Evolutionary conservation across 92 coral and sea anemone genomes (phyloP), one percentile per base, ranked within the genome.

Genomic region (Diadumene lineata): DNA sequence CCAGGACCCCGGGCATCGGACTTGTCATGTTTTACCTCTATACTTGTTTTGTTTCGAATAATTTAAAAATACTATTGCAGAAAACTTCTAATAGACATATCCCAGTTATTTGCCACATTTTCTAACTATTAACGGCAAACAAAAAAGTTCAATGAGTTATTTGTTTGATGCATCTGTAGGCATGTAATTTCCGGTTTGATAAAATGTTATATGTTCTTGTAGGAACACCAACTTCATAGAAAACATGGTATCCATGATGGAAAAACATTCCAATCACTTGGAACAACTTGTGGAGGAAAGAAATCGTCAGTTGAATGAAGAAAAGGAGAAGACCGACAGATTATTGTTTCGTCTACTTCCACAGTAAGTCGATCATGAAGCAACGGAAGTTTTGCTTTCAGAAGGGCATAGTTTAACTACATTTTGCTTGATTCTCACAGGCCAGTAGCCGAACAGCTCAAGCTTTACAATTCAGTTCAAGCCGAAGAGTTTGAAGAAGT

Each of bases 231-330:
- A 90, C 33, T 82, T 90, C 76, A 90, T 90, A 58, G 96, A 90
- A 46, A 90, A 90, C 81, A 86, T 90, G 96, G 91, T 90, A 0
- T 86, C 96, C 11, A 81, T 90, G 91, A 90, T 90, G 96, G 96
- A 90, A 66, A 90, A 90, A 43, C 96, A 90, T 65, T 91, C 96
- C 31, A 90, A 86, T 48, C 96, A 90, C 56, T 81, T 90, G 80
- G 96, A 90, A 76, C 80, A 81, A 61, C 85, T 90, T 32, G 91
- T 86, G 1, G 96, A 86, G 70, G 96, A 90, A 72, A 67, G 96
- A 72, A 90, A 91, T 23, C 74, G 88, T 48, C 91, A 90, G 70
- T 66, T 90, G 58, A 84, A 90, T n/a, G 91, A 90, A 56, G 96
- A 90, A 75, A 90, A 90, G 64, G 90, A 90, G 72, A 90, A 90